Conservation (phyloP, 2,888 invertebrate species). For the Harpalus rubripes region DNA sequence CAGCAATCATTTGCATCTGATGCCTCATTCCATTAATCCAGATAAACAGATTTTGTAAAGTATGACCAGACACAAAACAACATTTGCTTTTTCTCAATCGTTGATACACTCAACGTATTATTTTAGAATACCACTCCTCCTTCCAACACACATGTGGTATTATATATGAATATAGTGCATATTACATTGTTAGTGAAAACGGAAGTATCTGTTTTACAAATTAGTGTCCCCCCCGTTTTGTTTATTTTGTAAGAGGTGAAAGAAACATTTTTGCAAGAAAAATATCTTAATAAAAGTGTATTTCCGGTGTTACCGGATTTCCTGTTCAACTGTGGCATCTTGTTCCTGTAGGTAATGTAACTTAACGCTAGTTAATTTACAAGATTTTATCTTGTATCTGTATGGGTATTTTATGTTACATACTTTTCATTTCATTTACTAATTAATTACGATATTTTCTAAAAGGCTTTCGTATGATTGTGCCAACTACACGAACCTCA, state of each 20-base stretch:
- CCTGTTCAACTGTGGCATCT: constrained; percentile 44
- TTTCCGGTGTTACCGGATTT: constrained; percentile 32
- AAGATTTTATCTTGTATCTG: background rate
- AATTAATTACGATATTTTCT: background rate
- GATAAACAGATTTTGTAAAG: constrained; percentile 17
- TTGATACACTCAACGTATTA: too few relatives aligned
- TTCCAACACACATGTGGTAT: too few relatives aligned
- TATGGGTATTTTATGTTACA: background rate
- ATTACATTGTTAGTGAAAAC: too few relatives aligned
- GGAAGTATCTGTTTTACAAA: too few relatives aligned
- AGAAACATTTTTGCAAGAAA: background rate
- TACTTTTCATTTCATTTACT: background rate
- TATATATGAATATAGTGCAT: too few relatives aligned
- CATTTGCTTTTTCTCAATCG: background rate
- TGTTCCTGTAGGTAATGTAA: background rate
- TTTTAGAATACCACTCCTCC: too few relatives aligned
- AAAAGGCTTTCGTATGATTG: background rate
- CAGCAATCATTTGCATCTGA: constrained; percentile 20
- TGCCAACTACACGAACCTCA: background rate
- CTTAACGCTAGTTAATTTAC: background rate
- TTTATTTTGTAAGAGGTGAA: background rate
- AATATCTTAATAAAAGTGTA: constrained; percentile 29
- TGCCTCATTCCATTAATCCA: constrained; percentile 18
- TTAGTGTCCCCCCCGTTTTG: background rate
- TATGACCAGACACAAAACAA: constrained; percentile 24